Base-by-base conservation (phyloP, 1,140 invertebrate species). In the Cephus cinctus region DNA sequence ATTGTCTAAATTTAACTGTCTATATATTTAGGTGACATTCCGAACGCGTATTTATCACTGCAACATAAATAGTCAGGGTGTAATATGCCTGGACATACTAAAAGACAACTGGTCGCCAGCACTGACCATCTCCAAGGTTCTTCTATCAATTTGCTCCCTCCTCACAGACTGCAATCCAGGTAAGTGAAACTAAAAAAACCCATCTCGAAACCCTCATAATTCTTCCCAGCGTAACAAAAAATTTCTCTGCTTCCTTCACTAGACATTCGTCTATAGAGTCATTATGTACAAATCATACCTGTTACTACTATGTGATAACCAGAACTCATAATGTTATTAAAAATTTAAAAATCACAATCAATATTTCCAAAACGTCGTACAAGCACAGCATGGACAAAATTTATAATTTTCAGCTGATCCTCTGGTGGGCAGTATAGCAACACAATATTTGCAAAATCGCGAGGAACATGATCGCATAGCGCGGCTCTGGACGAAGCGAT, bases 401-500 rank as follows among this genome's bases (percentile, higher is more conserved):
- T 14, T 40, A 9, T 14, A 73, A 67, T 52, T 82, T 81, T 2
- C 79, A 90, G 92, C 92, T 64, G 96, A 98, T 83, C 96, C 96
- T 4, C 77, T 98, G 62, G 96, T 98, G 27, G 95, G 95, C 45
- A 97, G 92, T 75, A 98, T 99, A 80, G 96, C 96, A 25, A 96
- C 94, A 54, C 94, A 98, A 82, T 98, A 96, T 80, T 81, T 97
- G 56, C 92, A 96, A 74, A 98, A 98, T 79, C 83, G 95, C 44
- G 92, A 96, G 76, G 95, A 98, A 75, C 96, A 98, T 68, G 96
- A 99, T 80, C 87, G 94, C 70, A 96, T 96, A 74, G 96, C 96
- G 54, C 86, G 95, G 70, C 85, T 96, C 56, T 99, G 96, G 96
- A 98, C 96, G 61, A 98, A 98, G 76, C 85, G 95, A 63, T 99